Evolutionary conservation across 2,113 vertebrate genomes (phyloP).

Genomic region (Gasterosteus nipponicus): DNA sequence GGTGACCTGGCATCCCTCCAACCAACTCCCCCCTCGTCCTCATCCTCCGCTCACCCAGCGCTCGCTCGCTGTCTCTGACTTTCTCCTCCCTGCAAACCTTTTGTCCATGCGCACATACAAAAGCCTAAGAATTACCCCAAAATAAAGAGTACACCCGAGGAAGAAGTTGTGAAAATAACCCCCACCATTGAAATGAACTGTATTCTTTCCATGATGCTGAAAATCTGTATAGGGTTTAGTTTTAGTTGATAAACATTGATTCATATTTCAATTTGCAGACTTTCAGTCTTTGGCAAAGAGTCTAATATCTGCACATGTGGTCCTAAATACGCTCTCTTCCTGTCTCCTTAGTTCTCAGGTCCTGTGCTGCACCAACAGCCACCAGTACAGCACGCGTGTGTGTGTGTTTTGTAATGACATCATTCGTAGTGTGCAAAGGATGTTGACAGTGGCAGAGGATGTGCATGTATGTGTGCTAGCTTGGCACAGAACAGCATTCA

Average conservation of each 20-base stretch:
- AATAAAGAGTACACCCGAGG: neutral
- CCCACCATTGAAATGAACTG: neutral
- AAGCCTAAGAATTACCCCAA: neutral
- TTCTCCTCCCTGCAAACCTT: neutral
- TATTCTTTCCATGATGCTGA: neutral
- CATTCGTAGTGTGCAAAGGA: constrained; percentile 56
- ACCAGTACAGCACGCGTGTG: neutral
- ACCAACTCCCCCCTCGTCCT: constrained; percentile 8
- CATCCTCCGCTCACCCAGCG: constrained; percentile 49
- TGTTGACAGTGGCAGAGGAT: constrained; percentile 64
- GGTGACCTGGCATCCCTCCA: constrained; percentile 72
- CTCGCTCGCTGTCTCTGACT: constrained; percentile 18
- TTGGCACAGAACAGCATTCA: constrained; percentile 36
- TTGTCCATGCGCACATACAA: constrained; percentile 32
- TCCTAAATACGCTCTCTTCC: constrained; percentile 3
- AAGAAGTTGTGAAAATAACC: neutral
- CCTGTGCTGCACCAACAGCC: constrained; percentile 3
- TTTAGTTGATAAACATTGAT: neutral
- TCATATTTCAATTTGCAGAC: constrained; percentile 6
- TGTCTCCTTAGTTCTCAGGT: neutral
- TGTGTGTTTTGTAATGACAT: constrained; percentile 48
- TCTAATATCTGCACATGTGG: constrained; percentile 30
- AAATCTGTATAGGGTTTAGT: neutral
- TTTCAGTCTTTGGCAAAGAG: neutral
- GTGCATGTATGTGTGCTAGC: constrained; percentile 1